Base-by-base conservation (phyloP, 1,140 invertebrate genomes). In the Thereuonema tuberculata region DNA sequence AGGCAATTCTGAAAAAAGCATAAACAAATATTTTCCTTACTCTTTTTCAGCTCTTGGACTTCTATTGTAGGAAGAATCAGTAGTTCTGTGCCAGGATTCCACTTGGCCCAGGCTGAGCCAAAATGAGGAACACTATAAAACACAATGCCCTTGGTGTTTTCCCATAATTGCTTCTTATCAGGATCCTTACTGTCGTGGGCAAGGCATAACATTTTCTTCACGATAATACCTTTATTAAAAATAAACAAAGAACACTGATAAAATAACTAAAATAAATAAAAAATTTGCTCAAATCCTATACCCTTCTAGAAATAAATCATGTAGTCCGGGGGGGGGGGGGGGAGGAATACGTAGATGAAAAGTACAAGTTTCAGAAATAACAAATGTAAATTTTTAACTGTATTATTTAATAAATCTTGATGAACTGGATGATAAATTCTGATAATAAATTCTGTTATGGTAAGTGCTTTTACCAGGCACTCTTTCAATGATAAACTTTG, bases 51-150 rank as follows among this genome's bases (percentile, higher is more conserved):
- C 72, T 91, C 86, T 67, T 84, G 79, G 0, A 91, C 85, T 77
- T 91, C 87, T 48, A 82, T 72, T 0, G 88, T 87, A 43, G 87
- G 87, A 78, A 82, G 83, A 9, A 89, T 68, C 2, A 90, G 68
- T 67, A 80, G 69, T 71, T 70, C 66, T 20, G 70, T 68, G 49
- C 59, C 63, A 55, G 64, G 71, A 59, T 74, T 77, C 14, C 82
- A 75, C 61, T 80, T 80, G 17, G 85, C 84, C 29, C 87, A 73
- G 49, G 79, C 77, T 12, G 85, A 84, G 5, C 87, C 87, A 64
- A 73, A 74, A 72, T 90, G 86, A 2, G 86, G 87, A 27, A 85
- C 87, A 70, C 86, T 87, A 67, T 83, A 89, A 74, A 89, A 89
- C 49, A 89, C 66, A 24, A 89, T 74, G 1, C 82, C 85, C 68